Evolutionary conservation across 1,140 invertebrate genomes (phyloP), one percentile per base, ranked within the genome.

Genomic region (Aphelinus certus): DNA sequence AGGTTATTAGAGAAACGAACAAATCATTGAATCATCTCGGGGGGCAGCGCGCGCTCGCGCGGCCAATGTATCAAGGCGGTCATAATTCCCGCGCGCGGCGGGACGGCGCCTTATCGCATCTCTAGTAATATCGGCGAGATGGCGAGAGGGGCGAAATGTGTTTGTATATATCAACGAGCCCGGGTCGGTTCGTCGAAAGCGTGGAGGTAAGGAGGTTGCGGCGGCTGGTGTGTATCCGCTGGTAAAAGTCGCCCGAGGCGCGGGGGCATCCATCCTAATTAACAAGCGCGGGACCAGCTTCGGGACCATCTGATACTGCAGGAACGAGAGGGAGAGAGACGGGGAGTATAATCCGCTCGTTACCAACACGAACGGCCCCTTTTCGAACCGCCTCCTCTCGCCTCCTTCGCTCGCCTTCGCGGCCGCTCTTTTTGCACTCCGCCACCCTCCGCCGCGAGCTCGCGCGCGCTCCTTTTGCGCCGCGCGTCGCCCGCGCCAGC

Each of bases 191-290:
- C 77, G 53, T n/a, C 77, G 79, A 80, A 79, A 72, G 75, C 73
- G 68, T 73, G 73, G 66, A 49, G 62, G 45, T 47, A 45, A 68
- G 26, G 49, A 45, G 67, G 62, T 73, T 67, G 49, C 65, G 78
- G 51, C 43, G 43, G 58, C 57, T 82, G 80, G 83, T 78, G 80
- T 79, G 81, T 81, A 84, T 83, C 80, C 84, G 81, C 84, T 86
- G 84, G 85, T 87, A 87, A 86, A 85, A 86, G 84, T 86, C 85
- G 84, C 84, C 85, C 79, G 80, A 84, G 84, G 85, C 83, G 83
- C 82, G 58, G 5, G 58, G 9, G 58, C 42, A 87, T 87, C 84
- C 85, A 86, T 87, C 85, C 85, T 86, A 87, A 87, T 87, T 87
- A 87, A 87, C 84, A 85, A 84, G 83, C 83, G 79, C 81, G 83